A percentile compares a stretch with the other conserved stretches of the same genome.
Conservation (phyloP, 2,888 invertebrate genomes). For the Scaptomyza caliginosa region DNA sequence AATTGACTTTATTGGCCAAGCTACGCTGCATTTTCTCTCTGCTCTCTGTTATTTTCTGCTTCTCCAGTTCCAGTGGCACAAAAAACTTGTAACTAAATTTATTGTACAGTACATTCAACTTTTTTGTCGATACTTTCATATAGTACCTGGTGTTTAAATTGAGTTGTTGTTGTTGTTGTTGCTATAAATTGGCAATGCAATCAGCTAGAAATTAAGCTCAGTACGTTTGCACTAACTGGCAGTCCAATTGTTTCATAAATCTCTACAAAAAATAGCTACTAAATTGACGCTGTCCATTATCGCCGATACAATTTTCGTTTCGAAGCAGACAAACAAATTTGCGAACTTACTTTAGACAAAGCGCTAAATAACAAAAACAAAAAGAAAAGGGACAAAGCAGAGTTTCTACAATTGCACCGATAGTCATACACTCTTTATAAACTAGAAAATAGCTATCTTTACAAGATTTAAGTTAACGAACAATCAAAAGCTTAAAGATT, state of each 20-base stretch:
- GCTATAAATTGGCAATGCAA: background rate
- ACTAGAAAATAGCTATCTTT: no score
- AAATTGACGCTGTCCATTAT: constrained; percentile 38
- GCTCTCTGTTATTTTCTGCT: background rate
- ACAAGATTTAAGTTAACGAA: no score
- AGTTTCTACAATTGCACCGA: background rate
- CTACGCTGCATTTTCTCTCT: constrained; percentile 6
- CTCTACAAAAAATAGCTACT: constrained; percentile 30
- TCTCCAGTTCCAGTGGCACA: constrained; percentile 22
- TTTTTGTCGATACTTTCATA: constrained; percentile 8
- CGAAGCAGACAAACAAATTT: constrained; percentile 28
- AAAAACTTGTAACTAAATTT: constrained; percentile 58
- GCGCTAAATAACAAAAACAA: constrained; percentile 12
- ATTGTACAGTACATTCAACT: constrained; percentile 50
- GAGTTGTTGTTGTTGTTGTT: constrained; percentile 1
- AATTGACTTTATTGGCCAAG: constrained; percentile 65
- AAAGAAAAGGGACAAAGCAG: background rate
- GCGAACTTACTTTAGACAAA: constrained; percentile 6
- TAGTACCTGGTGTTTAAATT: constrained; percentile 26
- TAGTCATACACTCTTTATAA: constrained; percentile 2
- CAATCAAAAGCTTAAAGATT: no score
- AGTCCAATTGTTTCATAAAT: constrained; percentile 44
- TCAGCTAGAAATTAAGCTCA: constrained; percentile 17
- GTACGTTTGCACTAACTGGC: constrained; percentile 5
- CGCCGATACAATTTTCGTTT: constrained; percentile 23